Evolutionary conservation across 2,113 vertebrate genomes (phyloP), one percentile per base, ranked within the genome.

Genomic region (Hyla sarda): DNA sequence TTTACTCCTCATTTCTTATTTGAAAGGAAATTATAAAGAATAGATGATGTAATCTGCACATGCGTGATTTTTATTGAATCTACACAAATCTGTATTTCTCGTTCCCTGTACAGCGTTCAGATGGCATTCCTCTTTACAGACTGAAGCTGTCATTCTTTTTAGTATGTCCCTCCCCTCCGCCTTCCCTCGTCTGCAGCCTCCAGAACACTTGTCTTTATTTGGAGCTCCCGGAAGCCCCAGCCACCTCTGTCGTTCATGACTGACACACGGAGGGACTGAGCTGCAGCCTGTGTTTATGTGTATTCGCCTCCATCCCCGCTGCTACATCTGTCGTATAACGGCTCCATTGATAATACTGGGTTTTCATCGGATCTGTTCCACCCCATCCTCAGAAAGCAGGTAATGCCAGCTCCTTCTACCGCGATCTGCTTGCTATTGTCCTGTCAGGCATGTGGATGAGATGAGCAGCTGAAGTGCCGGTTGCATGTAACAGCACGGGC

Each of bases 201-300:
- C 82, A 89, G n/a, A 87, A 91, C 88, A 89, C 90, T 85, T 92
- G 91, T 88, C 97, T 96, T 95, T 96, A 97, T 97, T 96, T 93
- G 96, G 97, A 95, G 93, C 94, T 95, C 88, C 95, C 96, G 97
- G 97, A 96, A 97, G 95, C 94, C 14, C 88, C 91, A 34, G 90
- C 91, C 92, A 90, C 87, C 91, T 90, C 92, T 88, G 90, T 90
- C 86, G 85, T 83, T 90, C 89, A 92, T 92, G 95, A 94, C 92
- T 89, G 94, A 93, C 95, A 90, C 65, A 72, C 78, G 78, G 54
- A 80, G 84, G 32, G 67, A 72, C 41, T 71, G 76, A 80, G 65
- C 84, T 17, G 69, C 71, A 83, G 75, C 75, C 60, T 21, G 21
- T 54, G 45, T 78, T 78, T 72, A 56, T 86, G 28, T 34, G 75